A percentile compares a stretch with the other conserved stretches of the same genome.
These are phyloP conservation scores for Agonopterix subpropinquella DNA, from an alignment of 2,888 invertebrate genomes.

Conservation along the genomic window DNA sequence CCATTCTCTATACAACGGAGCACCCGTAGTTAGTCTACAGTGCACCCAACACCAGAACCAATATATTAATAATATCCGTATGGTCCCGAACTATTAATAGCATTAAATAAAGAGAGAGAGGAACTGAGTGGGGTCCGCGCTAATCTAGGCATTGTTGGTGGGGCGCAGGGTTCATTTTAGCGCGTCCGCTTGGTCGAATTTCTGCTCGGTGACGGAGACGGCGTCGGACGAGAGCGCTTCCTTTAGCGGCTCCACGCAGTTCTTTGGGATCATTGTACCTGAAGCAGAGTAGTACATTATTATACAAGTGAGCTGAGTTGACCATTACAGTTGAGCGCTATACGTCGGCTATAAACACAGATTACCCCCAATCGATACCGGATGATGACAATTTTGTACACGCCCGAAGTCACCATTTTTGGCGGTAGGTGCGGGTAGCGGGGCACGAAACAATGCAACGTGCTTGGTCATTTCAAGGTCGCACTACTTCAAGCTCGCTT, in stretches of 20 bases:
- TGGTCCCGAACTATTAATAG: conserved; percentile 5
- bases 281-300: conserved; percentile 18
- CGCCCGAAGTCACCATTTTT: too few relatives aligned
- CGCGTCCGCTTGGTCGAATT: conserved; percentile 61
- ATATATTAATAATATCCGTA: background rate
- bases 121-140: background rate
- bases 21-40: background rate
- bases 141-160: background rate
- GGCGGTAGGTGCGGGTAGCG: too few relatives aligned
- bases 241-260: conserved; percentile 86
- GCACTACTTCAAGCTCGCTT: too few relatives aligned
- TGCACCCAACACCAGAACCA: background rate
- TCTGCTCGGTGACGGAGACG: conserved; percentile 85
- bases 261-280: conserved; percentile 93
- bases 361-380: too few relatives aligned
- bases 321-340: too few relatives aligned
- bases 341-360: too few relatives aligned
- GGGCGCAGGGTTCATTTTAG: conserved; percentile 36
- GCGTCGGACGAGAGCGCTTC: conserved; percentile 88
- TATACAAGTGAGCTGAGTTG: too few relatives aligned
- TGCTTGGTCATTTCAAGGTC: too few relatives aligned
- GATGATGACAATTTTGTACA: too few relatives aligned
- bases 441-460: too few relatives aligned
- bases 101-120: conserved; percentile 1
- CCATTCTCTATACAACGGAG: background rate